A percentile compares a stretch with the other conserved stretches of the same genome.
These are phyloP conservation scores for Argyresthia goedartella DNA, from an alignment of 2,888 invertebrate genomes.

Conservation along the genomic window DNA sequence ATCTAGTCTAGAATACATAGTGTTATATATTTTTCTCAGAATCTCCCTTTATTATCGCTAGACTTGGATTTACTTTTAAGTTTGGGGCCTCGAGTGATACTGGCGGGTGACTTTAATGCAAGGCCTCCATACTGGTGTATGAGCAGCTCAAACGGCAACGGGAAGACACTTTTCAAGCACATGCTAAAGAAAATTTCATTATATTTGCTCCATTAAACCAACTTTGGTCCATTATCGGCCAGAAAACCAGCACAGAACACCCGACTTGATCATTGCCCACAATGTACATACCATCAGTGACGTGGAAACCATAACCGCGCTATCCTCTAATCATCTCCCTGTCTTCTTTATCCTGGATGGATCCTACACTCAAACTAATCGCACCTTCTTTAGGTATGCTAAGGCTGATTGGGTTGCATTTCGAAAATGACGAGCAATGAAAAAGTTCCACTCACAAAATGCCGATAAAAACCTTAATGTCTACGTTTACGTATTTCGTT, in stretches of 20 bases:
- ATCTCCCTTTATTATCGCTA: neutral
- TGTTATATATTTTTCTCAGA: neutral
- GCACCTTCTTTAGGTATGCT: neutral
- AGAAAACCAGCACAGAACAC: neutral
- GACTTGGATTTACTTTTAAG: neutral
- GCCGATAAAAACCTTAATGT: no score
- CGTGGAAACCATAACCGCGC: neutral
- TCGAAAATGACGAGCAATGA: neutral
- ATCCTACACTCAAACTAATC: neutral
- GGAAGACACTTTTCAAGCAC: neutral
- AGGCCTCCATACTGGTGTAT: neutral
- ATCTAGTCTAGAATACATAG: neutral
- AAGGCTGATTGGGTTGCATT: neutral
- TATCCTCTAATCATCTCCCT: slow-evolving; percentile 1
- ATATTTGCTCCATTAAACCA: no score
- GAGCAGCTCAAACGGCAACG: neutral
- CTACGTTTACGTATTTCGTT: no score
- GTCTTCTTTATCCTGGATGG: neutral
- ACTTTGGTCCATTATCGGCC: neutral
- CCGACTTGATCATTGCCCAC: neutral
- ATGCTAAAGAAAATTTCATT: neutral
- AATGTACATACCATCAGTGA: neutral
- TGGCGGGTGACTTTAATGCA: neutral
- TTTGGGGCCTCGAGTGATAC: neutral
- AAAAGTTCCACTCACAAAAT: neutral